Percentiles rank a stretch among this genome's conserved stretches.
Conservation (phyloP, 2,797 vertebrate species). For the Lacerta bilineata region DNA sequence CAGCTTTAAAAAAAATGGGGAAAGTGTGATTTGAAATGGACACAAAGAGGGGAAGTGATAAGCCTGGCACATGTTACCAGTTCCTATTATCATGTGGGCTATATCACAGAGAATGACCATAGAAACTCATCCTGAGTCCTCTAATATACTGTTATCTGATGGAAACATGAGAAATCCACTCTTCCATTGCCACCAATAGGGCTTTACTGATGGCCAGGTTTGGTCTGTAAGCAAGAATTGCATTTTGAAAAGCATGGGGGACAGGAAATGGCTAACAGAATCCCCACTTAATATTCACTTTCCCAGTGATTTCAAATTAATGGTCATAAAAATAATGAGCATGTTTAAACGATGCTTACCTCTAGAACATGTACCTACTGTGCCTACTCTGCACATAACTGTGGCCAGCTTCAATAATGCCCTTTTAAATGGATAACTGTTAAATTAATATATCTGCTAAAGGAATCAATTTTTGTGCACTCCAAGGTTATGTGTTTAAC, state of each 20-base stretch:
- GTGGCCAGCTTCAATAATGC: slow-evolving; percentile 30
- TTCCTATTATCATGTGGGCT: neutral
- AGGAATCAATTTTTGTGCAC: slow-evolving; percentile 50
- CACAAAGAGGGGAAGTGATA: neutral
- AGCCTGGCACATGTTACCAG: slow-evolving; percentile 2
- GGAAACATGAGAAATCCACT: neutral
- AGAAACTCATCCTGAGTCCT: neutral
- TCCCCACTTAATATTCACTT: slow-evolving; percentile 41
- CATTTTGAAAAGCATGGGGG: fast-evolving
- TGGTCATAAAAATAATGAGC: slow-evolving; percentile 24
- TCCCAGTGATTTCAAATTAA: slow-evolving; percentile 49
- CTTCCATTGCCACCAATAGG: neutral
- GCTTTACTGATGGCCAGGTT: neutral
- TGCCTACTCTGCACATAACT: slow-evolving; percentile 10
- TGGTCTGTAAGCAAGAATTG: fast-evolving
- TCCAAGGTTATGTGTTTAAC: slow-evolving; percentile 70
- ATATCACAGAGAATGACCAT: slow-evolving; percentile 5
- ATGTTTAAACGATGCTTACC: slow-evolving; percentile 19
- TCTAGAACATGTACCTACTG: slow-evolving; percentile 20
- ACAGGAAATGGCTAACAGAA: neutral
- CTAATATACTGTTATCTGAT: neutral
- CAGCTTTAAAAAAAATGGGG: neutral
- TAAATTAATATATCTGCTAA: slow-evolving; percentile 69
- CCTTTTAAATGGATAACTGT: slow-evolving; percentile 55
- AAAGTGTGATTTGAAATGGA: slow-evolving; percentile 10